Evolutionary conservation across 2,113 vertebrate species (phyloP).

Genomic region (Coptodon rendalli): DNA sequence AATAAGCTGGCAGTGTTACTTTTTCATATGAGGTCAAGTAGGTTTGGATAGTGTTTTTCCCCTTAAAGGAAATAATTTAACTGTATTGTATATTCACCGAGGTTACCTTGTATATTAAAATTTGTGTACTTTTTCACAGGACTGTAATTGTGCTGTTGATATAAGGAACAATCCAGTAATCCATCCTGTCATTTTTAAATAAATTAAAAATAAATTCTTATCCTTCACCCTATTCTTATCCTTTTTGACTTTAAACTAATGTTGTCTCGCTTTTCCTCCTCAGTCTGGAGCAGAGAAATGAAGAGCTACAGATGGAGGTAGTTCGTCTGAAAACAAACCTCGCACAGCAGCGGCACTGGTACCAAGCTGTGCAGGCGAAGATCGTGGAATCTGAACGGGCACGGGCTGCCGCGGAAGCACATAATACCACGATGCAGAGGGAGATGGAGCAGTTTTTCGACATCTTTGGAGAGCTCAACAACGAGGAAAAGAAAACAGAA

Average conservation of each 20-base stretch:
- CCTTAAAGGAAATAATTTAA: neutral
- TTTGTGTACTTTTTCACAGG: neutral
- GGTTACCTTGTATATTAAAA: neutral
- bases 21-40: neutral
- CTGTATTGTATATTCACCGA: neutral
- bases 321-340: conserved; percentile 61
- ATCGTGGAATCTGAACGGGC: conserved; percentile 68
- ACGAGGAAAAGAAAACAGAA: conserved; percentile 68
- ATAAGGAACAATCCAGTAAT: neutral
- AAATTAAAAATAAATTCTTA: neutral
- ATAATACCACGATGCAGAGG: conserved; percentile 71
- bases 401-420: conserved; percentile 64
- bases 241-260: neutral
- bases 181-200: neutral
- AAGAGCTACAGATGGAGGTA: conserved; percentile 68
- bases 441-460: conserved; percentile 81
- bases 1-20: neutral
- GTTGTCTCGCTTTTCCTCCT: neutral
- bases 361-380: conserved; percentile 66
- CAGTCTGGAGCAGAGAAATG: conserved; percentile 77
- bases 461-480: conserved; percentile 75
- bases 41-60: neutral
- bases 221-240: neutral
- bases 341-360: conserved; percentile 68
- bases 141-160: neutral